Base-by-base conservation (phyloP, 2,888 invertebrate genomes). In the Drosophila maculinotata region DNA sequence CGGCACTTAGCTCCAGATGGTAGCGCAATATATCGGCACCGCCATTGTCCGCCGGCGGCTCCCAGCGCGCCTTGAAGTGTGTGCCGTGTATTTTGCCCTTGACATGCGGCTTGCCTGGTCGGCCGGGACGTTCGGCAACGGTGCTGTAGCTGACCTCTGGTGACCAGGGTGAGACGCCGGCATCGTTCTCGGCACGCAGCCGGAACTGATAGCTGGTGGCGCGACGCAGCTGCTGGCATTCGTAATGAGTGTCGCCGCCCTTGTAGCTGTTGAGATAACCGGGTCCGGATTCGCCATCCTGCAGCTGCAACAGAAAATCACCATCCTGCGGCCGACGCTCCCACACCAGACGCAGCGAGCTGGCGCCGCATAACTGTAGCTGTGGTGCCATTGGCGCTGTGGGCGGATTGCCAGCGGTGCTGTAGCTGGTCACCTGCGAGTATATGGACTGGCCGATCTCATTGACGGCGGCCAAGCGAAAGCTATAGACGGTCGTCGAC, bases 11-110 rank as follows among this genome's bases (percentile, higher is more conserved):
- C 91, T 96, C 95, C 62, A 96, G 91, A 69, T 93, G 93, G 90
- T 95, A 96, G 58, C 92, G 92, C 47, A 93, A 92, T 68, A 96
- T 93, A 47, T 94, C 93, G 15, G 95, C 94, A 38, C 97, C 97
- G 36, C 96, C 97, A 77, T 94, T 93, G 83, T 96, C 95, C 12
- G 91, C 86, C 0, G 97, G 96, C 39, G 95, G 94, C 65, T 96
- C 96, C 97, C 97, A 98, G 82, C 94, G 94, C 68, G 97, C 93
- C 76, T 95, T 95, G 90, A 97, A 96, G 69, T 94, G 94, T 75
- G 95, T 95, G 56, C 97, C 94, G 91, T 96, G 96, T 38, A 96
- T 94, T 89, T 96, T 95, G 48, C 97, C 97, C 89, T 97, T 97
- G 14, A 96, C 93, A 69, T 93, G 91, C 2, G 96, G 97, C 77